These are phyloP conservation scores for Eupeodes luniger DNA, from an alignment of 2,888 invertebrate genomes.

Conservation along the genomic window DNA sequence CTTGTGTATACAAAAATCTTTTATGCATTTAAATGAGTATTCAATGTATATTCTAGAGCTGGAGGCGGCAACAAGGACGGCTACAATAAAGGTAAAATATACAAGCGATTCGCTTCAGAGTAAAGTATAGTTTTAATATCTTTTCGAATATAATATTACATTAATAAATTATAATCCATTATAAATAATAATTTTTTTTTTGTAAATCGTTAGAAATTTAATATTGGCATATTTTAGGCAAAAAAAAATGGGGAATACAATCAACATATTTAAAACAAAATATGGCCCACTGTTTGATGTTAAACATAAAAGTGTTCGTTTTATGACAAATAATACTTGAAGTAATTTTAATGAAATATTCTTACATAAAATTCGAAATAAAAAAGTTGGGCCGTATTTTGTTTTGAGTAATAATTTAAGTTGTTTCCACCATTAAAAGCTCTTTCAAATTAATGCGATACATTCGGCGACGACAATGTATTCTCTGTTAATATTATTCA, in stretches of 20 bases:
- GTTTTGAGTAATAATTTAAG: too few species aligned
- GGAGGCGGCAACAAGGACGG: conserved; percentile 97
- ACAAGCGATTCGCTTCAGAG: conserved; percentile 83
- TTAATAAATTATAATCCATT: conserved; percentile 66
- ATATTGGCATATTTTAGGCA: neutral
- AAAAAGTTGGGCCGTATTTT: too few species aligned
- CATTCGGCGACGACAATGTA: too few species aligned
- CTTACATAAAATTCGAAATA: too few species aligned
- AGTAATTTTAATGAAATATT: too few species aligned
- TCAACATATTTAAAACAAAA: too few species aligned
- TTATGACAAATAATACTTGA: too few species aligned
- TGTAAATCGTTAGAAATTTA: neutral
- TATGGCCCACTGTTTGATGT: too few species aligned
- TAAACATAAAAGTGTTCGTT: too few species aligned
- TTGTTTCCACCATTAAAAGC: too few species aligned
- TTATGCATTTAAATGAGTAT: conserved; percentile 83
- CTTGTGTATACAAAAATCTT: conserved; percentile 77
- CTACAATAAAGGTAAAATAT: conserved; percentile 96
- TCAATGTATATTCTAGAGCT: conserved; percentile 87
- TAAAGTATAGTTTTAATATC: conserved; percentile 81
- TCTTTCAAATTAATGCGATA: too few species aligned
- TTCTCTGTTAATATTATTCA: too few species aligned
- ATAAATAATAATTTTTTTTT: conserved; percentile 24
- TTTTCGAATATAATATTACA: conserved; percentile 70
- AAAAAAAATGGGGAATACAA: neutral